phyloP scores from a whole-genome alignment of 2,797 vertebrate genomes.

The Champsocephalus esox region DNA sequence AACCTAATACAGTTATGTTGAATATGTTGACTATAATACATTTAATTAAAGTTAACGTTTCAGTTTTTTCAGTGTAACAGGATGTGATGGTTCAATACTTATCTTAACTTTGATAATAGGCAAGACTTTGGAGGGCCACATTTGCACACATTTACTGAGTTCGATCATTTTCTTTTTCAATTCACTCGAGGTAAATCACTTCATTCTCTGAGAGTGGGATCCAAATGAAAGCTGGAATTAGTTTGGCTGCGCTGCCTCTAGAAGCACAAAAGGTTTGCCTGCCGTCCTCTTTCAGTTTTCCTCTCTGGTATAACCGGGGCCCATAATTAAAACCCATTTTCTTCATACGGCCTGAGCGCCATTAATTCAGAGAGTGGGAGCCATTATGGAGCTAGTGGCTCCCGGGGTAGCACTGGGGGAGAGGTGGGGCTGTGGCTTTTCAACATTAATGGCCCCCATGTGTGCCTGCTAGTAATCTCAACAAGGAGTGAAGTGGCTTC shows the following conservation, averaged over 20 bases:
- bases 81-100: not conserved
- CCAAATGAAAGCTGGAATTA: slow-evolving; percentile 35
- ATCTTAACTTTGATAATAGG: not conserved
- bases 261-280: slow-evolving; percentile 55
- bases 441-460: slow-evolving; percentile 67
- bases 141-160: not conserved
- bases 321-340: slow-evolving; percentile 72
- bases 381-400: slow-evolving; percentile 67
- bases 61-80: too few species aligned
- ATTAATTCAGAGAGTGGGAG: slow-evolving; percentile 70
- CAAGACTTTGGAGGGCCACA: not conserved
- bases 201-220: not conserved
- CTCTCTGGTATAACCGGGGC: slow-evolving; percentile 33
- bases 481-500: slow-evolving; percentile 71
- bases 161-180: slow-evolving; percentile 17
- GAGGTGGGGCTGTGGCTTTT: slow-evolving; percentile 64
- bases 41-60: too few species aligned
- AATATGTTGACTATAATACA: too few species aligned
- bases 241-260: slow-evolving; percentile 30
- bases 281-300: slow-evolving; percentile 31
- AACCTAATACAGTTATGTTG: too few species aligned
- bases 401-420: slow-evolving; percentile 60
- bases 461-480: slow-evolving; percentile 74
- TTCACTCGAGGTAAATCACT: slow-evolving; percentile 10
- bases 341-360: slow-evolving; percentile 54